Percentiles rank a stretch among this genome's conserved stretches.
phyloP scores from a whole-genome alignment of 1,140 invertebrate species.

The Platyscapa corneri region DNA sequence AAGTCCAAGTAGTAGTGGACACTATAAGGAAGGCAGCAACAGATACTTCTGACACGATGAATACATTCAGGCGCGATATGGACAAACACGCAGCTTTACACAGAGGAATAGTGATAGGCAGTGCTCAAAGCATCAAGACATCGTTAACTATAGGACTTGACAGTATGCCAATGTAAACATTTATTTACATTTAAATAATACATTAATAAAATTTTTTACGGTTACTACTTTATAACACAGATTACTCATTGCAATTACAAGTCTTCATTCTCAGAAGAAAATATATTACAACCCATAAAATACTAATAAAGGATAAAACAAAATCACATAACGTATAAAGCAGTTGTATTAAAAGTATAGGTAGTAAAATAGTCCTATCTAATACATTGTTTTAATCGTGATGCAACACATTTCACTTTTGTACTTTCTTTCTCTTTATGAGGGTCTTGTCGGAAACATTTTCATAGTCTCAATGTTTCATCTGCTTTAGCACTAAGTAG shows the following conservation, averaged over 20 bases:
- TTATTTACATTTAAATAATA: conserved; percentile 48
- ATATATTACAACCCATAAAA: conserved; percentile 45
- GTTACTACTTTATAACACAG: conserved; percentile 31
- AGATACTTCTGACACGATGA: too few species aligned
- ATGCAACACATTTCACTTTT: conserved; percentile 80
- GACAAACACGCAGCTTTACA: too few species aligned
- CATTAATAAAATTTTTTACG: conserved; percentile 17
- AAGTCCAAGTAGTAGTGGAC: too few species aligned
- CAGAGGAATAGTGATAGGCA: too few species aligned
- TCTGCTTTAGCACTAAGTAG: conserved; percentile 95
- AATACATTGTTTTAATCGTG: conserved; percentile 81
- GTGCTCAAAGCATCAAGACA: too few species aligned
- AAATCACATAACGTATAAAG: conserved; percentile 6
- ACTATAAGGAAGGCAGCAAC: too few species aligned
- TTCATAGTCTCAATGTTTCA: conserved; percentile 96
- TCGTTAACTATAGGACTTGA: too few species aligned
- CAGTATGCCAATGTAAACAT: conserved; percentile 45
- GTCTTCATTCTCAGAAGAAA: conserved; percentile 42
- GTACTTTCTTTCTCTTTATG: conserved; percentile 82
- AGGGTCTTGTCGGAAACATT: conserved; percentile 89
- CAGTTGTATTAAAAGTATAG: conserved; percentile 14
- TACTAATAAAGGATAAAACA: conserved; percentile 1
- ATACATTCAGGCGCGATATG: too few species aligned
- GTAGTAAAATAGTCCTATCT: conserved; percentile 69
- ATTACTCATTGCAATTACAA: conserved; percentile 39